phyloP scores from a whole-genome alignment of 2,797 vertebrate species.

The Myotis findleyi region DNA sequence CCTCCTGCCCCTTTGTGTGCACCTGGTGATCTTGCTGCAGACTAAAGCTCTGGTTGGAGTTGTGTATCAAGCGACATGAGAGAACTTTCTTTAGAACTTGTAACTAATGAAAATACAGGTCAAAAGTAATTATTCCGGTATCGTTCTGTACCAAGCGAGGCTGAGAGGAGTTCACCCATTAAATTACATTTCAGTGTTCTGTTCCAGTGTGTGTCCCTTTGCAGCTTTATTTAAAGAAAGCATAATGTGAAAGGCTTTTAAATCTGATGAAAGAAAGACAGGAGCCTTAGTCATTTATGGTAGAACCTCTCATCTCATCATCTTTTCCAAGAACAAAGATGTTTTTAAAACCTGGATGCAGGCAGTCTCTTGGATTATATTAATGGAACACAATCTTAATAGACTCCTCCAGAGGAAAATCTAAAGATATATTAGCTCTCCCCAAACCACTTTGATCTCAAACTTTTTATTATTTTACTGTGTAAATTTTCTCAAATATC shows the following conservation, averaged over 20 bases:
- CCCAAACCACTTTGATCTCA: constrained; percentile 53
- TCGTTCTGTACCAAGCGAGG: not conserved
- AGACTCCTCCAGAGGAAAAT: constrained; percentile 28
- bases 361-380: constrained; percentile 32
- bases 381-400: constrained; percentile 75
- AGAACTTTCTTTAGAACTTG: constrained; percentile 61
- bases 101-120: constrained; percentile 65
- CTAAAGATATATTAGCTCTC: constrained; percentile 19
- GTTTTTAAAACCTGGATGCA: constrained; percentile 27
- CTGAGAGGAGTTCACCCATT: constrained; percentile 75
- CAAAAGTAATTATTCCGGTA: constrained; percentile 67
- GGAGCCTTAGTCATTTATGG: constrained; percentile 37
- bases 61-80: not conserved
- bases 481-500: constrained; percentile 51
- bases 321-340: constrained; percentile 72
- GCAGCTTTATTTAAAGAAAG: constrained; percentile 79
- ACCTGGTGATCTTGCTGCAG: not conserved
- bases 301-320: not conserved
- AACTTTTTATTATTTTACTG: constrained; percentile 65
- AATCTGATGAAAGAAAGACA: constrained; percentile 67
- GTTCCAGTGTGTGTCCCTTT: constrained; percentile 65
- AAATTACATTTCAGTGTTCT: constrained; percentile 74
- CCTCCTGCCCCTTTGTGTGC: not conserved
- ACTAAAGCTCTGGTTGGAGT: not conserved
- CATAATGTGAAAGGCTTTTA: constrained; percentile 74